Percentiles rank a stretch among this genome's conserved stretches.
phyloP scores from a whole-genome alignment of 2,888 invertebrate genomes.

The Augiades crinisus region DNA sequence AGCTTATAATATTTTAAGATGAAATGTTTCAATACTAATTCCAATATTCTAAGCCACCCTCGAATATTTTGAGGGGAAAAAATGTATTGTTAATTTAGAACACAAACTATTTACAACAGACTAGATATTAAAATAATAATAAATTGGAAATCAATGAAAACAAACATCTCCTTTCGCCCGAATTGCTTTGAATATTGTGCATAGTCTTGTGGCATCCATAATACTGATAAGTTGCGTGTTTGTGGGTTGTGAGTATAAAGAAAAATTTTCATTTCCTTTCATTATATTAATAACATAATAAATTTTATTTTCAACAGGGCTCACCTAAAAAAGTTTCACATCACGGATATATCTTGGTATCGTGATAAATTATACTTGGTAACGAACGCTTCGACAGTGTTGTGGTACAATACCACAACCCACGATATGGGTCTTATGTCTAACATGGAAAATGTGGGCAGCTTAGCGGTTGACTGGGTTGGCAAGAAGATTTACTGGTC shows the following conservation, averaged over 20 bases:
- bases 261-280: too few species aligned
- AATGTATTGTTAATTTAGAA: too few species aligned
- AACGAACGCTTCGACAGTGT: constrained; percentile 86
- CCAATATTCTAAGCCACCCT: not conserved
- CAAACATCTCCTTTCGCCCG: too few species aligned
- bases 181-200: too few species aligned
- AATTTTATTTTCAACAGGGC: constrained; percentile 39
- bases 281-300: not conserved
- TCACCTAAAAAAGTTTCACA: constrained; percentile 82
- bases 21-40: too few species aligned
- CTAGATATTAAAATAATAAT: too few species aligned
- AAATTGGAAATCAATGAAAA: too few species aligned
- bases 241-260: too few species aligned
- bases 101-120: too few species aligned
- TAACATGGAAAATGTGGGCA: constrained; percentile 87
- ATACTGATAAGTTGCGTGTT: too few species aligned
- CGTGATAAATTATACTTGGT: constrained; percentile 88
- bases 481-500: constrained; percentile 95
- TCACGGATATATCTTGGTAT: constrained; percentile 89
- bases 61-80: not conserved
- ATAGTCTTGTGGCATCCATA: too few species aligned
- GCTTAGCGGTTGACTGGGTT: constrained; percentile 95
- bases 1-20: too few species aligned
- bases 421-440: constrained; percentile 79
- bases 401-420: constrained; percentile 86